Base-by-base conservation (phyloP, 2,888 invertebrate species). In the Harpagoxenus sublaevis region DNA sequence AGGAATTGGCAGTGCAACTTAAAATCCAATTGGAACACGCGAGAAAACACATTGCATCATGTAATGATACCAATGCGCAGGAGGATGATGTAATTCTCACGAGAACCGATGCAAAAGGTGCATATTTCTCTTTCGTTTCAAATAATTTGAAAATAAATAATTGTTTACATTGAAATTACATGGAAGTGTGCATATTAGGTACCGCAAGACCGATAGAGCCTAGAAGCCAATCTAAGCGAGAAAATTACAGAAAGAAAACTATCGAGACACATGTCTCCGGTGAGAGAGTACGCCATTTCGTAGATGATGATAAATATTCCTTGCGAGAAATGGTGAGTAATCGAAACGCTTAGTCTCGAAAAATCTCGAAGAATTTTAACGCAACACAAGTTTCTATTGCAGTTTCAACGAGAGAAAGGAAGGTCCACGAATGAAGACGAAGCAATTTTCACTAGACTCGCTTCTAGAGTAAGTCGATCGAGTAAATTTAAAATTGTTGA, bases 241-340 rank as follows among this genome's bases (percentile, higher is more conserved):
- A 96, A 95, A 93, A 94, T 94, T 18, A 95, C 92, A 91, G 95
- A 42, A 95, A 95, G 88, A 96, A 96, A 84, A 97, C 96, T 93
- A 95, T 96, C 51, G 97, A 97, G 89, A 98, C 98, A 4, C 98
- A 99, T 92, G 94, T 95, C 77, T 94, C 94, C 71, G 96, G 96
- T 86, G 96, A 98, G 93, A 96, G 98, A 88, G 96, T 97, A 5
- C 96, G 97, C 83, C 98, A 98, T 95, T 99, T 98, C 95, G 97
- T 97, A 4, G 98, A 99, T 95, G 99, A 99, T 96, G 98, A 98
- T 94, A 97, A 97, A 94, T 97, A 97, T 95, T 97, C 97, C 78
- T 96, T 99, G 55, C 96, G 98, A 93, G 96, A 98, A 95, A 97
- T 99, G 97, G 97, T 97, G 95, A 95, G 94, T 93, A 70, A 83